Evolutionary conservation across 2,888 invertebrate species (phyloP), one percentile per base, ranked within the genome.

Genomic region (Mechanitis mazaeus): DNA sequence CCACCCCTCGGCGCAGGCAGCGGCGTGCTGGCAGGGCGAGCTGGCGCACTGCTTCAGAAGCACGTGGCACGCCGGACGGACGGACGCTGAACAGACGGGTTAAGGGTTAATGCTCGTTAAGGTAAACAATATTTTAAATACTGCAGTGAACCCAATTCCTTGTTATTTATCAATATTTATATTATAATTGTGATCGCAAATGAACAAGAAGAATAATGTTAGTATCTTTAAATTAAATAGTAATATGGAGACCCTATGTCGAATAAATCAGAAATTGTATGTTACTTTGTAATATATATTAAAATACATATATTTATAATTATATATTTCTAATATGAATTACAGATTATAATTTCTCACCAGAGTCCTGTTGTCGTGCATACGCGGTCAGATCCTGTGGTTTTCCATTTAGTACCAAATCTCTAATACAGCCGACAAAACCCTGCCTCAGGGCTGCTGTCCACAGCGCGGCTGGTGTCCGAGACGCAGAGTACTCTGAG

Each of bases 371-470:
- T 74, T 96, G 95, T 72, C 96, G 91, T 2, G 97, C 97, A 80
- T 94, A 96, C 35, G 94, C 94, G 3, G 97, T 96, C 64, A 98
- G 93, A 80, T 98, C 97, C 65, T 97, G 93, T 0, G 96, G 93
- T 73, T 96, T 94, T 56, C 95, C 95, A 79, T 98, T 97, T 75
- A 98, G 91, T 69, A 95, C 93, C 73, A 98, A 91, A 80, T 98
- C 97, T 69, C 97, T 92, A 76, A 98, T 92, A 81, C 98, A 98
- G 2, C 98, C 98, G 6, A 98, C 97, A 80, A 96, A 98, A 33
- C 98, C 98, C 75, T 96, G 95, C 63, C 96, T 92, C 59, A 98
- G 85, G 6, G 95, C 94, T 0, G 95, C 97, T 0, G 97, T 96
- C 98, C 98, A 98, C 64, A 98, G 88, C 28, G 95, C 95, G 2